Percentiles rank a stretch among this genome's conserved stretches.
These are phyloP conservation scores for Sciurus niger DNA, from an alignment of 2,113 vertebrate genomes.

Conservation along the genomic window DNA sequence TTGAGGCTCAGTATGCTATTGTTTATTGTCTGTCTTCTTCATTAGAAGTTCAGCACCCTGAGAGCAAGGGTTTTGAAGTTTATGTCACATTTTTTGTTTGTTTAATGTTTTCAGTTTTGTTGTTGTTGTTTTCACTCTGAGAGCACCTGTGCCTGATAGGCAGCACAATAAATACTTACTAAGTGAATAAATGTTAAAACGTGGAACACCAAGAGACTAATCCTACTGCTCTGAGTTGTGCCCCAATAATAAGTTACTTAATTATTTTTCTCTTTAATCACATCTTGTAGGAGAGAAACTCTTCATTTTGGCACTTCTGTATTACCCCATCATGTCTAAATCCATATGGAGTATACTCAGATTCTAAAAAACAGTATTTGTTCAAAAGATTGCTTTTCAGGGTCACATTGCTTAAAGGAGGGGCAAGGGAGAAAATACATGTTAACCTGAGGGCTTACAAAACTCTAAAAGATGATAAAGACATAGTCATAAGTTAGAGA, in stretches of 20 bases:
- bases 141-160: not conserved
- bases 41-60: not conserved
- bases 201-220: not conserved
- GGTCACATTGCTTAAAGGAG: not conserved
- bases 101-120: no score
- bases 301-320: not conserved
- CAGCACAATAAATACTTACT: not conserved
- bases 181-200: constrained; percentile 14
- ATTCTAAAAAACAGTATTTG: constrained; percentile 31
- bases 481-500: not conserved
- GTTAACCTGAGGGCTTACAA: not conserved
- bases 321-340: not conserved
- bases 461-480: constrained; percentile 58
- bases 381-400: constrained; percentile 42
- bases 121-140: not conserved
- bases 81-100: not conserved
- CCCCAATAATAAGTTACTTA: not conserved
- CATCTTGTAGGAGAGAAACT: not conserved
- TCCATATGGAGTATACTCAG: not conserved
- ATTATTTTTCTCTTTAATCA: constrained; percentile 14
- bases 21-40: not conserved
- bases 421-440: not conserved
- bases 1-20: not conserved
- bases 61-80: not conserved
- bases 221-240: not conserved